These are phyloP conservation scores for Chlorops oryzae DNA, from an alignment of 1,140 invertebrate species.

Conservation along the genomic window DNA sequence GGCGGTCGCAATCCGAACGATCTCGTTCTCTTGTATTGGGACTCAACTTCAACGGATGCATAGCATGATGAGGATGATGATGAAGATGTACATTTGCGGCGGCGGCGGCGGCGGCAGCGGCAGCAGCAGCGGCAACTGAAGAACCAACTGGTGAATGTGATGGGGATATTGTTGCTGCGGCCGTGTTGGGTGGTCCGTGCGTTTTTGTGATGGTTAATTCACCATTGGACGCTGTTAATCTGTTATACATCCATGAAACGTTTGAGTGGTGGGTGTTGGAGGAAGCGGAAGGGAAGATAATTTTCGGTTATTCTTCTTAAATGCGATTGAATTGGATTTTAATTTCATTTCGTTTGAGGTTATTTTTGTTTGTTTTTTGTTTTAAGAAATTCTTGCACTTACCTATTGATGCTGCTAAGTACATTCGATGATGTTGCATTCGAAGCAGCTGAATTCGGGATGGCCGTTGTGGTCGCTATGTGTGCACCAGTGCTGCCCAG, in stretches of 20 bases:
- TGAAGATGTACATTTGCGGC: constrained; percentile 8
- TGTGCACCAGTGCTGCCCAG: constrained; percentile 28
- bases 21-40: constrained; percentile 18
- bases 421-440: constrained; percentile 40
- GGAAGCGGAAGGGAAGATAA: too few species aligned
- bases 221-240: constrained; percentile 66
- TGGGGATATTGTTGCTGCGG: constrained; percentile 53
- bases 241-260: constrained; percentile 26
- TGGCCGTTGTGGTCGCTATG: constrained; percentile 4
- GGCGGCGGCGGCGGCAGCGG: not conserved
- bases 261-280: not conserved
- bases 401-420: constrained; percentile 51
- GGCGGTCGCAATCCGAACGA: constrained; percentile 17
- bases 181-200: constrained; percentile 54
- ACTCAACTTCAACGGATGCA: constrained; percentile 40
- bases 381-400: too few species aligned
- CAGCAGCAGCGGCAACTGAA: constrained; percentile 23
- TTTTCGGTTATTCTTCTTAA: too few species aligned
- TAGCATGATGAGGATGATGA: constrained; percentile 17
- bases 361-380: too few species aligned
- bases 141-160: constrained; percentile 51
- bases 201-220: constrained; percentile 75
- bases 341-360: not conserved
- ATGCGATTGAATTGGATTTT: too few species aligned
- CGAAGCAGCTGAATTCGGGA: constrained; percentile 22